phyloP scores from a whole-genome alignment of 2,797 vertebrate genomes.

The Masticophis lateralis region DNA sequence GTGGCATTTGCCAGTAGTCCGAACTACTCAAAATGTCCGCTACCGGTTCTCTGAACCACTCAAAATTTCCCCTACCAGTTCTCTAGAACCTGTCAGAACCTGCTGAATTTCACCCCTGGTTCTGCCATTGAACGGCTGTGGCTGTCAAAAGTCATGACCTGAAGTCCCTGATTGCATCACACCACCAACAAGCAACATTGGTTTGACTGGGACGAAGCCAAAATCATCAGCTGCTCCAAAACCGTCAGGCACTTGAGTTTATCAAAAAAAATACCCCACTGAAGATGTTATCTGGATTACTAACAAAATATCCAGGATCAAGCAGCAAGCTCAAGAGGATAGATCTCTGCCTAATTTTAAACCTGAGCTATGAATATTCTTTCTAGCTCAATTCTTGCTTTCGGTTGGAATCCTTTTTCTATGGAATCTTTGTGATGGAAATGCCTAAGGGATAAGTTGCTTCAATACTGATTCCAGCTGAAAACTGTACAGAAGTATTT shows the following conservation, averaged over 20 bases:
- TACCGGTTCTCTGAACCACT: too few relatives aligned
- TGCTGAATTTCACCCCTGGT: neutral
- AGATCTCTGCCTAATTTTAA: neutral
- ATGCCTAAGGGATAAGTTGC: neutral
- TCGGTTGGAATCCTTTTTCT: neutral
- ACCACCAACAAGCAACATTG: neutral
- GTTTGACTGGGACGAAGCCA: neutral
- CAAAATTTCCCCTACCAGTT: too few relatives aligned
- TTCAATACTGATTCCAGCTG: neutral
- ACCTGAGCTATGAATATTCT: neutral
- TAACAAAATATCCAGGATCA: neutral
- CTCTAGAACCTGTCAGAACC: too few relatives aligned
- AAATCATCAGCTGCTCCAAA: neutral
- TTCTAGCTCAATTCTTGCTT: neutral
- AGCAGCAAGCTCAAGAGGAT: neutral
- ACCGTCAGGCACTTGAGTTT: neutral
- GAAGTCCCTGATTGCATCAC: neutral
- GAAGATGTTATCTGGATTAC: neutral
- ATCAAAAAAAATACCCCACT: neutral
- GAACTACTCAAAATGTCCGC: too few relatives aligned
- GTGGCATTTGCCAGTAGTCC: too few relatives aligned
- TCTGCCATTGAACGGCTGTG: neutral
- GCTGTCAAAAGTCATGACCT: neutral
- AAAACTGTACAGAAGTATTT: neutral
- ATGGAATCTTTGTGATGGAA: neutral